phyloP scores from a whole-genome alignment of 2,888 invertebrate genomes.

The Bhutanitis thaidina region DNA sequence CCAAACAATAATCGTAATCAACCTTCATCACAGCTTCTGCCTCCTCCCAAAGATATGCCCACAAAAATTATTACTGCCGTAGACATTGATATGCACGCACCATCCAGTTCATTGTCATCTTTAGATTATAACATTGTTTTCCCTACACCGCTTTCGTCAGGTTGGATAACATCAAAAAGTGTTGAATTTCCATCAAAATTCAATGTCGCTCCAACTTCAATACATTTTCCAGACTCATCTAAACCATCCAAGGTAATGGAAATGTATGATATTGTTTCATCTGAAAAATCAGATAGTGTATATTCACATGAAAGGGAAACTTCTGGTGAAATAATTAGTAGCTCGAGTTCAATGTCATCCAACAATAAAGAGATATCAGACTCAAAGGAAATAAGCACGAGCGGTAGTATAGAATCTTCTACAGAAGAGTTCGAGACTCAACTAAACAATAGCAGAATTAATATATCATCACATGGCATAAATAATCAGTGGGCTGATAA shows the following conservation, averaged over 20 bases:
- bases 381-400: constrained; percentile 39
- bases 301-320: constrained; percentile 50
- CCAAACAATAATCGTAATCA: constrained; percentile 56
- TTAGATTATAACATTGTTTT: constrained; percentile 52
- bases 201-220: constrained; percentile 57
- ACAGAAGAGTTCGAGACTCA: constrained; percentile 29
- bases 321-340: constrained; percentile 46
- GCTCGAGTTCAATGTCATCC: constrained; percentile 40
- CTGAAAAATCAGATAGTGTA: constrained; percentile 36
- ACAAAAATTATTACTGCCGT: constrained; percentile 39
- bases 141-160: constrained; percentile 65
- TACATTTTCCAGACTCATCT: constrained; percentile 47
- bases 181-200: constrained; percentile 65
- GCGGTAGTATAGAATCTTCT: constrained; percentile 28
- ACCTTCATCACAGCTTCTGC: constrained; percentile 61
- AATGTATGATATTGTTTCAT: constrained; percentile 34
- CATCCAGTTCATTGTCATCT: constrained; percentile 34
- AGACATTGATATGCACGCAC: constrained; percentile 37
- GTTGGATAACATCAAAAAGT: constrained; percentile 69
- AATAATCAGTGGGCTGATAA: constrained; percentile 52
- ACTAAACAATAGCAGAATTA: constrained; percentile 9
- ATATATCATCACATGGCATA: constrained; percentile 40
- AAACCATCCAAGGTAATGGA: constrained; percentile 39
- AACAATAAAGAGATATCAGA: constrained; percentile 31
- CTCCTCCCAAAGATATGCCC: constrained; percentile 56